Evolutionary conservation across 2,113 vertebrate species (phyloP).

Genomic region (Syngnathus scovelli): DNA sequence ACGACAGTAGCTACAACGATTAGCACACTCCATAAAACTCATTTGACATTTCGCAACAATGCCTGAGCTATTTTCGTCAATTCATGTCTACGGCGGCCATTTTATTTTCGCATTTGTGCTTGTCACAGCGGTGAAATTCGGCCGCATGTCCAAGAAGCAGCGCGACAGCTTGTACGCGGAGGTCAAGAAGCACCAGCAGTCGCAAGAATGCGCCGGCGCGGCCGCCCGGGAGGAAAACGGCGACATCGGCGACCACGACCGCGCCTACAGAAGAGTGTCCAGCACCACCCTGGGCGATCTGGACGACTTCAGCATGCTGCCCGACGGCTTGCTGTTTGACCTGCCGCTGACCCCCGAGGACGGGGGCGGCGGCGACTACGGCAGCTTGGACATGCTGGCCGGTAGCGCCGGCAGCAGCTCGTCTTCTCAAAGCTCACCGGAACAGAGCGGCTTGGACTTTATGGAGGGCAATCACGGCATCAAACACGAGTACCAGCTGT

Average conservation of each 20-base stretch:
- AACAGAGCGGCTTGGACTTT: conserved; percentile 78
- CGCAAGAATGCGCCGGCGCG: conserved; percentile 65
- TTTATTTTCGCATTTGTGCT: too few relatives aligned
- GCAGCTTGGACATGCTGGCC: conserved; percentile 76
- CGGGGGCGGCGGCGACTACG: conserved; percentile 69
- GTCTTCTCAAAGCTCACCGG: conserved; percentile 79
- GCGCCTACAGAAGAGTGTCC: conserved; percentile 77
- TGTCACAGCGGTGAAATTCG: conserved; percentile 83
- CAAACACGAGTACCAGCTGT: conserved; percentile 81
- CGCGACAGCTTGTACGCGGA: conserved; percentile 87
- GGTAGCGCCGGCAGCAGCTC: conserved; percentile 64
- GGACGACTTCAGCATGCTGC: conserved; percentile 78
- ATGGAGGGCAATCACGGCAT: conserved; percentile 65
- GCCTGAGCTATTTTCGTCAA: too few relatives aligned
- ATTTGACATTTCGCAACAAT: too few relatives aligned
- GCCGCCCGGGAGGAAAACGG: conserved; percentile 46
- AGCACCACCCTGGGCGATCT: conserved; percentile 76
- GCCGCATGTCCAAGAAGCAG: conserved; percentile 94
- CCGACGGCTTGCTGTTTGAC: conserved; percentile 81
- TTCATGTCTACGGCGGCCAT: too few relatives aligned
- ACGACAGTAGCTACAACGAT: too few relatives aligned
- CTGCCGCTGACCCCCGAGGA: conserved; percentile 81
- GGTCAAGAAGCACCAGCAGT: conserved; percentile 89
- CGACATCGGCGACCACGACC: conserved; percentile 55
- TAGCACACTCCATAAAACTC: too few relatives aligned